These are phyloP conservation scores for Drosophila kuntzei DNA, from an alignment of 2,888 invertebrate genomes.

Conservation along the genomic window DNA sequence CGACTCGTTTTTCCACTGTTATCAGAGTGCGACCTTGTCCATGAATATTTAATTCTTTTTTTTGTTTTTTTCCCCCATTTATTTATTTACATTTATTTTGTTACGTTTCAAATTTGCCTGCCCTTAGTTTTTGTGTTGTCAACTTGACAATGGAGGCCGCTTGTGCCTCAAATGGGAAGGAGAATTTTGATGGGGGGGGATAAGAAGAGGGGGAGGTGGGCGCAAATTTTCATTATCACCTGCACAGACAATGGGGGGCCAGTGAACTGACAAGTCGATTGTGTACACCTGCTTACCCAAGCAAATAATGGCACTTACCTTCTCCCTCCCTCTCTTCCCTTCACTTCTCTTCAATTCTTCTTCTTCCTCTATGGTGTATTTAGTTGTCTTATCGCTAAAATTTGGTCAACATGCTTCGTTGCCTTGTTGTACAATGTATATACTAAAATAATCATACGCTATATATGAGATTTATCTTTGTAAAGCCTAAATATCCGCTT, in stretches of 20 bases:
- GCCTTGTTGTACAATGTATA: constrained; percentile 13
- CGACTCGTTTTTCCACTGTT: constrained; percentile 18
- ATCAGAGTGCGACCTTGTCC: constrained; percentile 56
- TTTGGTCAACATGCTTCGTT: constrained; percentile 60
- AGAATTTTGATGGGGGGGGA: background rate
- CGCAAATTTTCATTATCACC: constrained; percentile 61
- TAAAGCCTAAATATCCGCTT: constrained; percentile 40
- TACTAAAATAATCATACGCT: constrained; percentile 21
- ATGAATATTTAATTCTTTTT: constrained; percentile 53
- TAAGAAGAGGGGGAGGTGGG: background rate
- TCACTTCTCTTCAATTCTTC: background rate
- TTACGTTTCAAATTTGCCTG: constrained; percentile 21
- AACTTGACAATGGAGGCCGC: constrained; percentile 43
- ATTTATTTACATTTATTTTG: constrained; percentile 26
- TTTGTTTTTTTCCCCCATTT: constrained; percentile 10
- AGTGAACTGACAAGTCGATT: constrained; percentile 60
- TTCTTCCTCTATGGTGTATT: background rate
- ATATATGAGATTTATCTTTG: constrained; percentile 29
- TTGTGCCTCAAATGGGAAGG: constrained; percentile 24
- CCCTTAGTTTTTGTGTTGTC: constrained; percentile 18
- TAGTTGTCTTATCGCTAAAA: constrained; percentile 41
- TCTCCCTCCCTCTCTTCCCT: background rate
- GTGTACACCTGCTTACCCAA: constrained; percentile 58
- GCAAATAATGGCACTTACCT: constrained; percentile 45
- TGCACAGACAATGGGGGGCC: constrained; percentile 38